Percentiles rank a stretch among this genome's conserved stretches.
Evolutionary conservation across 2,797 vertebrate species (phyloP).

Genomic region (Helostoma temminkii): DNA sequence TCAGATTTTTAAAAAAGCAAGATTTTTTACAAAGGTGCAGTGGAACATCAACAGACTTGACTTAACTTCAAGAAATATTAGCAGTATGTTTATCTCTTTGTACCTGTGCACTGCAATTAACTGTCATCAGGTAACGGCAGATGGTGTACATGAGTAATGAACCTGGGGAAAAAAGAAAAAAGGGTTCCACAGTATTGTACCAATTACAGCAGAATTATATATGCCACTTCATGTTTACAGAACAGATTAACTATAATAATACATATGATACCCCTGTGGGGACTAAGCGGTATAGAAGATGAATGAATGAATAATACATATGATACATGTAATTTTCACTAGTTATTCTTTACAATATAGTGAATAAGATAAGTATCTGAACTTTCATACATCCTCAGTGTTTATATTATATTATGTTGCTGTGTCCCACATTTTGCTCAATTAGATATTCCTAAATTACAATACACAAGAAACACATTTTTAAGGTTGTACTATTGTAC

Average conservation of each 20-base stretch:
- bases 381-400: too few relatives aligned
- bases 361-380: not conserved
- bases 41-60: not conserved
- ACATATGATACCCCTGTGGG: not conserved
- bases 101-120: slow-evolving; percentile 91
- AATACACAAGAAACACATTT: slow-evolving; percentile 6
- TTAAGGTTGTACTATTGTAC: slow-evolving; percentile 73
- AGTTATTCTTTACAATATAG: too few relatives aligned
- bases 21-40: not conserved
- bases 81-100: not conserved
- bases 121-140: slow-evolving; percentile 91
- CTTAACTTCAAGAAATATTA: not conserved
- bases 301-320: not conserved
- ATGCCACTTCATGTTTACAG: not conserved
- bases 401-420: not conserved
- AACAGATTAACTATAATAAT: not conserved
- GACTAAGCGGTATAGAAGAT: too few relatives aligned
- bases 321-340: not conserved
- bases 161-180: slow-evolving; percentile 76
- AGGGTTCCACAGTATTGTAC: not conserved
- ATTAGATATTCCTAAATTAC: not conserved
- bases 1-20: slow-evolving; percentile 2
- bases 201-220: not conserved
- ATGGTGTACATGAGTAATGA: slow-evolving; percentile 93
- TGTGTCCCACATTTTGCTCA: not conserved